Percentiles rank a stretch among this genome's conserved stretches.
Evolutionary conservation across 2,113 vertebrate genomes (phyloP).

Genomic region (Oceanites oceanicus): DNA sequence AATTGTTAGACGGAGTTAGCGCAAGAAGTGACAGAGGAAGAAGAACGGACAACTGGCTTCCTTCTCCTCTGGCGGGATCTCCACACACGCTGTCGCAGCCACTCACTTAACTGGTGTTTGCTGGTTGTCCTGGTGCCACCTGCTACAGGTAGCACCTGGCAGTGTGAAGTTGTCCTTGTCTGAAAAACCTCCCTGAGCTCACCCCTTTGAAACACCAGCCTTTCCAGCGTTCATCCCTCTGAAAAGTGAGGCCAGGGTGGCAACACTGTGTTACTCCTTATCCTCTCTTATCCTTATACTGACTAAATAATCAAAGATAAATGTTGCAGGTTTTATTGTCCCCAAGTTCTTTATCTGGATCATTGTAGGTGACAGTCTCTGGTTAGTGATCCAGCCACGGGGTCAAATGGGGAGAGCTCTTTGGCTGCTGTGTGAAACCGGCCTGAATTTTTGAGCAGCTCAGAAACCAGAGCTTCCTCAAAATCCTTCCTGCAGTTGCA

Average conservation of each 20-base stretch:
- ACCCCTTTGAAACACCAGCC: background rate
- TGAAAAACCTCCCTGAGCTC: background rate
- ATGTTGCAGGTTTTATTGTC: background rate
- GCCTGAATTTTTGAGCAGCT: background rate
- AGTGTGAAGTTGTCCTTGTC: background rate
- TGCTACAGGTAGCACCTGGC: background rate
- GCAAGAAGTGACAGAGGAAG: background rate
- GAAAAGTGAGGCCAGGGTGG: background rate
- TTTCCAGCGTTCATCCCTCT: background rate
- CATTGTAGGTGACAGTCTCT: background rate
- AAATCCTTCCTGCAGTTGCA: background rate
- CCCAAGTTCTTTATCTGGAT: background rate
- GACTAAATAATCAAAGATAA: background rate
- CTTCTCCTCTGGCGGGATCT: background rate
- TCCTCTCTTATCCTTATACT: background rate
- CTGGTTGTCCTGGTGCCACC: background rate
- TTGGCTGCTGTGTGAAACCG: background rate
- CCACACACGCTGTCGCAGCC: background rate
- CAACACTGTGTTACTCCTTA: rapidly evolving
- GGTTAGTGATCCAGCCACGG: background rate
- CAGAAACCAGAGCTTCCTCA: background rate
- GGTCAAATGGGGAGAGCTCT: background rate
- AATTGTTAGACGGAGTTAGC: background rate
- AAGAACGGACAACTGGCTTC: background rate
- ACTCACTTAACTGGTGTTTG: background rate